Percentiles rank a stretch among this genome's conserved stretches.
These are phyloP conservation scores for Drosophila neotestacea DNA, from an alignment of 2,888 invertebrate species.

Conservation along the genomic window DNA sequence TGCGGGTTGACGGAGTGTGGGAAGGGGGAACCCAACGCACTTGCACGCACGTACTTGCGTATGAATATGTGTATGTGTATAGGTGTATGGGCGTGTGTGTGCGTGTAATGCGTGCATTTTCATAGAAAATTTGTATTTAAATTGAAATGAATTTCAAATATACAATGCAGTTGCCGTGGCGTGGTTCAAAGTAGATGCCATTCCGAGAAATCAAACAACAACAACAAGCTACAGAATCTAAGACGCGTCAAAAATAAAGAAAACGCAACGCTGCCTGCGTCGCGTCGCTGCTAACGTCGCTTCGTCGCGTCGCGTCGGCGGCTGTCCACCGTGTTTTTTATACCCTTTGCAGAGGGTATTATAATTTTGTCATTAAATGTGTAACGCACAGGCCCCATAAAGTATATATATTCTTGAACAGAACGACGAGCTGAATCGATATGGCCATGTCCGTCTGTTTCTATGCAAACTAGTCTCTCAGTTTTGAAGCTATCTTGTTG, in stretches of 20 bases:
- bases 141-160: slow-evolving; percentile 80
- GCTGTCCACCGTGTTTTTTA: slow-evolving; percentile 52
- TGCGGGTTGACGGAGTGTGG: slow-evolving; percentile 1
- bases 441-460: too few relatives aligned
- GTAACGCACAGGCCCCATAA: too few relatives aligned
- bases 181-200: slow-evolving; percentile 78
- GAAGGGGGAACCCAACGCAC: slow-evolving; percentile 23
- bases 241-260: slow-evolving; percentile 78
- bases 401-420: too few relatives aligned
- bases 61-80: slow-evolving; percentile 3
- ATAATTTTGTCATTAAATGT: too few relatives aligned
- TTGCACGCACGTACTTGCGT: slow-evolving; percentile 19
- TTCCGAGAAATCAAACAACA: slow-evolving; percentile 74
- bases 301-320: slow-evolving; percentile 7
- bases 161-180: slow-evolving; percentile 70
- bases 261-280: slow-evolving; percentile 39
- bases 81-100: slow-evolving; percentile 35
- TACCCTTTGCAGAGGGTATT: neutral
- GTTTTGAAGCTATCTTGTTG: too few relatives aligned
- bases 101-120: slow-evolving; percentile 76
- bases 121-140: slow-evolving; percentile 80
- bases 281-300: slow-evolving; percentile 15
- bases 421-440: too few relatives aligned
- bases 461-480: too few relatives aligned
- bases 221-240: slow-evolving; percentile 61